phyloP scores from a whole-genome alignment of 2,797 vertebrate species.

The Hypotaenidia okinawae region DNA sequence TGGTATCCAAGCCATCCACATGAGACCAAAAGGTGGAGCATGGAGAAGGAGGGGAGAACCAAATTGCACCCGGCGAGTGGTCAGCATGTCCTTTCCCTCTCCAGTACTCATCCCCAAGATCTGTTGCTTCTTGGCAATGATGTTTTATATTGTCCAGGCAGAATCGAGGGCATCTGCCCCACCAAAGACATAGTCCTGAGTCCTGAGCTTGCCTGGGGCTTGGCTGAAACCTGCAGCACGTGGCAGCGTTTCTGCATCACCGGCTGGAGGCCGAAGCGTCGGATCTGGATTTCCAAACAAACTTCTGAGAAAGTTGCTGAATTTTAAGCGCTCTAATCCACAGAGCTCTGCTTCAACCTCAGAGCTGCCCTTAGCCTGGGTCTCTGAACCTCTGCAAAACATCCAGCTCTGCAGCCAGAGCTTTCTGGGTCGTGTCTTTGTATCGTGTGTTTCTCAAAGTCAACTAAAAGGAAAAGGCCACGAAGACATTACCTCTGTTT shows the following conservation, averaged over 20 bases:
- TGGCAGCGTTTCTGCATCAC: not conserved
- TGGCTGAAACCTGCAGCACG: not conserved
- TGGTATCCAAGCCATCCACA: not conserved
- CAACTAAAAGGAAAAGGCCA: not conserved
- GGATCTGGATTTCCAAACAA: not conserved
- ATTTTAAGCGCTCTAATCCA: not conserved
- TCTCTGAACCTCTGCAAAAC: not conserved
- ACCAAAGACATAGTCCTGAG: not conserved
- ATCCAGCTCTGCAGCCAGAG: not conserved
- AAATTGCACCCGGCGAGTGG: rapidly evolving
- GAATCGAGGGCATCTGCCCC: not conserved
- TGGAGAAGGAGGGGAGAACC: not conserved
- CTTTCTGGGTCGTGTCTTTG: not conserved
- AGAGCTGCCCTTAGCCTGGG: not conserved
- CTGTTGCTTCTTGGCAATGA: not conserved
- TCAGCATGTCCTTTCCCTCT: not conserved
- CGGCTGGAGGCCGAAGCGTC: not conserved
- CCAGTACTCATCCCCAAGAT: not conserved
- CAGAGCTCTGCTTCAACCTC: not conserved
- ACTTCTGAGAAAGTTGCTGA: not conserved
- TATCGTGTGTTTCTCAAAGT: not conserved
- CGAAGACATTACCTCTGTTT: conserved; percentile 9
- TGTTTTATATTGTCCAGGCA: not conserved
- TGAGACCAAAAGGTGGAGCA: not conserved
- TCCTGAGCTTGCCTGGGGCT: not conserved